phyloP scores from a whole-genome alignment of 2,797 vertebrate species.

The Pristis pectinata region DNA sequence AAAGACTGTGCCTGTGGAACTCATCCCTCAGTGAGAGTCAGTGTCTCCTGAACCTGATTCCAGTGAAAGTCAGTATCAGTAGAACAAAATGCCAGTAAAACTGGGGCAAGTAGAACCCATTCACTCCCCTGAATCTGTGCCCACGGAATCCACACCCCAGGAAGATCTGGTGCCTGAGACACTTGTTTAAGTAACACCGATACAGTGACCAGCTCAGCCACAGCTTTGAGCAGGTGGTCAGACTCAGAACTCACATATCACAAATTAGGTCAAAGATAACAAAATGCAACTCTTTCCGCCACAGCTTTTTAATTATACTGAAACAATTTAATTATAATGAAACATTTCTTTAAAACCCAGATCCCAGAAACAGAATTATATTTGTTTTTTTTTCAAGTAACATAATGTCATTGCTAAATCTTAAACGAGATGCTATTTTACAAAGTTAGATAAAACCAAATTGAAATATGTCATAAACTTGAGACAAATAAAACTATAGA shows the following conservation, averaged over 20 bases:
- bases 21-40: too few species aligned
- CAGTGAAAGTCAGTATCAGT: too few species aligned
- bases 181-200: too few species aligned
- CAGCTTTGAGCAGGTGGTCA: not conserved
- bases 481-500: constrained; percentile 30
- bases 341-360: constrained; percentile 36
- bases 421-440: constrained; percentile 37
- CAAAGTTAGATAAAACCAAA: constrained; percentile 34
- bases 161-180: too few species aligned
- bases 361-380: constrained; percentile 37
- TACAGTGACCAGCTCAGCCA: not conserved
- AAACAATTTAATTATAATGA: constrained; percentile 34
- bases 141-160: too few species aligned
- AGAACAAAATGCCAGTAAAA: too few species aligned
- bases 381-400: constrained; percentile 35
- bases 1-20: too few species aligned
- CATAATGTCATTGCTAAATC: constrained; percentile 36
- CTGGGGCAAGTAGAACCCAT: too few species aligned
- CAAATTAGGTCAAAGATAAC: not conserved
- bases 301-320: constrained; percentile 35
- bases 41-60: too few species aligned
- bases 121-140: too few species aligned
- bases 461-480: constrained; percentile 34
- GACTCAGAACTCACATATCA: not conserved
- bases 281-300: constrained; percentile 10